Evolutionary conservation across 2,113 vertebrate genomes (phyloP).

Genomic region (Ochotona curzoniae): DNA sequence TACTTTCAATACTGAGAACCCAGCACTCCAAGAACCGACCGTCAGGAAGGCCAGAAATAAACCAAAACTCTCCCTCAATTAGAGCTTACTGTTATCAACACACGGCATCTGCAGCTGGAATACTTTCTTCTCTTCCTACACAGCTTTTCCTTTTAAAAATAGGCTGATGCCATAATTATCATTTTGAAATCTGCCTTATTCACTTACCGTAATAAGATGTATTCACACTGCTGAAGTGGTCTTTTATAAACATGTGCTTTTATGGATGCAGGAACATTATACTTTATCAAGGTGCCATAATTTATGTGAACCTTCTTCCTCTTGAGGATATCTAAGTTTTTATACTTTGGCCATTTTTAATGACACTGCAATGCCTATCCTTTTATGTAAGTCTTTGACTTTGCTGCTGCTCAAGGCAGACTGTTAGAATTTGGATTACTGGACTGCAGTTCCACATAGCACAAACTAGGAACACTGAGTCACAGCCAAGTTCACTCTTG

Average conservation of each 20-base stretch:
- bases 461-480: not conserved
- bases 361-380: not conserved
- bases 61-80: not conserved
- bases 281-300: constrained; percentile 44
- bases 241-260: constrained; percentile 47
- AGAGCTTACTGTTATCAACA: not conserved
- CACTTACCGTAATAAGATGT: constrained; percentile 50
- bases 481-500: not conserved
- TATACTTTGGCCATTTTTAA: constrained; percentile 47
- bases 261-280: constrained; percentile 44
- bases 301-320: constrained; percentile 57
- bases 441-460: not conserved
- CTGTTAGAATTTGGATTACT: not conserved
- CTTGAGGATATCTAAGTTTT: constrained; percentile 10
- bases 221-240: constrained; percentile 48
- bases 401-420: not conserved
- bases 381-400: constrained; percentile 19
- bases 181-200: constrained; percentile 33
- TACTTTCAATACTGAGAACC: not conserved
- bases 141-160: not conserved
- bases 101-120: not conserved
- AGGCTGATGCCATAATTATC: constrained; percentile 3
- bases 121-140: not conserved
- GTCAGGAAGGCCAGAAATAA: not conserved
- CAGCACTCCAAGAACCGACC: not conserved